These are phyloP conservation scores for Halisarca cf. caerulea DNA, from an alignment of 37 sponge, comb jelly and placozoan species.

Conservation along the genomic window DNA sequence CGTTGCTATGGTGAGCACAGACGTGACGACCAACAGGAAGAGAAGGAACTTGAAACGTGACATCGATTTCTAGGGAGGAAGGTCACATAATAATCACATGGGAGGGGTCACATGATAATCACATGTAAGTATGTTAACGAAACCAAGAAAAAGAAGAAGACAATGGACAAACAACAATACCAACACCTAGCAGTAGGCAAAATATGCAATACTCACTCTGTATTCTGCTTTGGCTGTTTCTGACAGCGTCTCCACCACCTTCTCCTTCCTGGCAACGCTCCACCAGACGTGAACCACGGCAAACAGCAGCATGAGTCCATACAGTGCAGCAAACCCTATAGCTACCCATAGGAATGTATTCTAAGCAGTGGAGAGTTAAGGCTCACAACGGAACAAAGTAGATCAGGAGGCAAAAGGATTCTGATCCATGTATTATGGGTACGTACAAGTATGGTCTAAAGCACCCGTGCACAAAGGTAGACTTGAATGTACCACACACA, in stretches of 20 bases:
- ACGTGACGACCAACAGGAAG: neutral
- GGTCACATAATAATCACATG: neutral
- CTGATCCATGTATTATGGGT: neutral
- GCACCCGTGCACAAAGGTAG: neutral
- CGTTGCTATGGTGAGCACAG: constrained; percentile 15
- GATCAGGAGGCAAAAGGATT: neutral
- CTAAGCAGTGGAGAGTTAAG: neutral
- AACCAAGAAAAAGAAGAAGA: too few species aligned
- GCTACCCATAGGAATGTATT: neutral
- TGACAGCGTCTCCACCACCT: neutral
- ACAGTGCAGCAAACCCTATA: neutral
- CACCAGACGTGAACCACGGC: neutral
- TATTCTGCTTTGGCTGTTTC: neutral
- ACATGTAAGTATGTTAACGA: neutral
- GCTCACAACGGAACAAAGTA: too few species aligned
- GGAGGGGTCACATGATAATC: neutral
- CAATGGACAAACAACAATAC: too few species aligned
- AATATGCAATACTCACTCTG: too few species aligned
- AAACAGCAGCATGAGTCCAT: constrained; percentile 7
- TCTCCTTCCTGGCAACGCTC: constrained; percentile 26
- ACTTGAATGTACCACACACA: too few species aligned
- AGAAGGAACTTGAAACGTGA: constrained; percentile 18
- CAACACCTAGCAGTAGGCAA: too few species aligned
- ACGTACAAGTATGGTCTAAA: neutral
- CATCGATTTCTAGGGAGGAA: constrained; percentile 2